Evolutionary conservation across 2,888 invertebrate species (phyloP).

Genomic region (Tiliacea citrago): DNA sequence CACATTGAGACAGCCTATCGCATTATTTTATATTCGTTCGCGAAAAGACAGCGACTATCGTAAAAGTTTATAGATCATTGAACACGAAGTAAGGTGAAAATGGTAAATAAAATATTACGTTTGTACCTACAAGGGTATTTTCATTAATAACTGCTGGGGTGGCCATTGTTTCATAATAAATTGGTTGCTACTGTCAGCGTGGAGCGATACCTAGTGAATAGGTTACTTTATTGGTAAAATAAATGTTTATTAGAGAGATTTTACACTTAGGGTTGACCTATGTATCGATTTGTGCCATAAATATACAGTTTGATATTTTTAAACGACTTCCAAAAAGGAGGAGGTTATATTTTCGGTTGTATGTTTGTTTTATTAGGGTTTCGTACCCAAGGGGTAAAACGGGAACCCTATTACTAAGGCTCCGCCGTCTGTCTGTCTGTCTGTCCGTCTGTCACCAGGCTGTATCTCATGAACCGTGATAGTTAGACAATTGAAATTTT

Average conservation of each 20-base stretch:
- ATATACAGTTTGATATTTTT: too few species aligned
- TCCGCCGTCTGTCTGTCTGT: too few species aligned
- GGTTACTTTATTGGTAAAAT: not conserved
- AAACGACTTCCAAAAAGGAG: too few species aligned
- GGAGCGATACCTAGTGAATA: slow-evolving; percentile 6
- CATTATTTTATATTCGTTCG: slow-evolving; percentile 51
- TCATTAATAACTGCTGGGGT: slow-evolving; percentile 77
- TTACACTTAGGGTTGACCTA: too few species aligned
- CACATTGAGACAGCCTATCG: slow-evolving; percentile 21
- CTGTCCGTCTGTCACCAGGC: too few species aligned
- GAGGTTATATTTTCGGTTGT: too few species aligned
- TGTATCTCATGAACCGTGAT: too few species aligned
- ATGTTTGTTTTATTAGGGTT: too few species aligned
- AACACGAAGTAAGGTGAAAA: slow-evolving; percentile 54
- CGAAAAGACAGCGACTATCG: slow-evolving; percentile 43
- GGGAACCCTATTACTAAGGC: too few species aligned
- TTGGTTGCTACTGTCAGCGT: slow-evolving; percentile 53
- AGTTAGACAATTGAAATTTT: too few species aligned
- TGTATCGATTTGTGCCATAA: too few species aligned
- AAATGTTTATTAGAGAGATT: not conserved
- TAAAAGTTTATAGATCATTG: slow-evolving; percentile 69
- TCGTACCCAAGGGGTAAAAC: too few species aligned
- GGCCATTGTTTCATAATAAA: slow-evolving; percentile 71
- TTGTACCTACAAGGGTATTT: slow-evolving; percentile 70
- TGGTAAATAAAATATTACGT: slow-evolving; percentile 76